Conservation (phyloP, 2,888 invertebrate genomes). For the Aporophyla nigra region DNA sequence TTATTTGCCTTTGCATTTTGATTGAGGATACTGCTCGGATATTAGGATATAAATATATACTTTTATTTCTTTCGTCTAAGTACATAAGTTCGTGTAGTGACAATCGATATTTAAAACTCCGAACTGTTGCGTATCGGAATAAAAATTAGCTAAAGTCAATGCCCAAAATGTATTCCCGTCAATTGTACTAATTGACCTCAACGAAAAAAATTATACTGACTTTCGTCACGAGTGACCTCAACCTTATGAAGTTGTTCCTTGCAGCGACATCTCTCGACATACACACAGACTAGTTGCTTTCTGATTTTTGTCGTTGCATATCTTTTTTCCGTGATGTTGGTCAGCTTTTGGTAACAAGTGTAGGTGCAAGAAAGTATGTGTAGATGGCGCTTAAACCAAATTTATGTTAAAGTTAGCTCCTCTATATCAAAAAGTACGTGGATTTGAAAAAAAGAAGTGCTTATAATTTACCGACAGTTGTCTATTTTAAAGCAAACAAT, state of each 20-base stretch:
- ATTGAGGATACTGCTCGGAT: neutral
- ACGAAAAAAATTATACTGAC: too few species aligned
- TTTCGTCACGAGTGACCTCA: neutral
- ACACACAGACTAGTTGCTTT: neutral
- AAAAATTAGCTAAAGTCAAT: neutral
- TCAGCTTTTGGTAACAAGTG: neutral
- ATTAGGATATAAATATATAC: neutral
- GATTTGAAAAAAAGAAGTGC: neutral
- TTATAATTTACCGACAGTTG: neutral
- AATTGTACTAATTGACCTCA: neutral
- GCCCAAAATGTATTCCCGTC: neutral
- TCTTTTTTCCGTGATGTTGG: neutral
- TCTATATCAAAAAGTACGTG: neutral
- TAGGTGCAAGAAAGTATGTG: neutral
- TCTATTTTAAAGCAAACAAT: neutral
- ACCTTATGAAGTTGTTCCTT: neutral
- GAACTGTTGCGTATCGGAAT: neutral
- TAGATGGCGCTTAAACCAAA: conserved; percentile 43
- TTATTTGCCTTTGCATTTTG: neutral
- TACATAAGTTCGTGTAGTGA: neutral
- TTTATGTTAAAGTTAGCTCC: neutral
- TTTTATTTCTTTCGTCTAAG: neutral
- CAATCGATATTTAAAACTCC: neutral
- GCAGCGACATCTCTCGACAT: conserved; percentile 39
- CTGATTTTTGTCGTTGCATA: neutral